A percentile compares a stretch with the other conserved stretches of the same genome.
Conservation (phyloP, 2,888 invertebrate species). For the Watsonalla binaria region DNA sequence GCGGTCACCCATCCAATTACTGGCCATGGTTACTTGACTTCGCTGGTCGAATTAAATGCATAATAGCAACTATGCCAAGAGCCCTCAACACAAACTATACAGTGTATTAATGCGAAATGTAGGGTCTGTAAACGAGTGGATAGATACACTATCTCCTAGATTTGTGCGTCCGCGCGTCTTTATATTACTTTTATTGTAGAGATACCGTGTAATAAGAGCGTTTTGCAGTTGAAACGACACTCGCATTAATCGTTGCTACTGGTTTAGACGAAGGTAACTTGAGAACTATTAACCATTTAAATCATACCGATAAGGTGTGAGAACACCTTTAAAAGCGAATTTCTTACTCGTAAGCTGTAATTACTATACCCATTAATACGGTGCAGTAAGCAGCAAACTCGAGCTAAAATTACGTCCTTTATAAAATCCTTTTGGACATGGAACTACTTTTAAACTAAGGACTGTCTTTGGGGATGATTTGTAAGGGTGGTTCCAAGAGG, state of each 20-base stretch:
- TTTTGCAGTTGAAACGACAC: slow-evolving; percentile 17
- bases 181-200: slow-evolving; percentile 44
- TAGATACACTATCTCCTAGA: slow-evolving; percentile 45
- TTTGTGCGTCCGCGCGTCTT: slow-evolving; percentile 36
- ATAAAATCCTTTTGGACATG: too few species aligned
- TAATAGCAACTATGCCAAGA: too few species aligned
- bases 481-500: too few species aligned
- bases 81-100: too few species aligned
- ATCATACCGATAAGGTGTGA: neutral
- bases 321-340: neutral
- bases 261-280: slow-evolving; percentile 7
- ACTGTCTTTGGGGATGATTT: neutral
- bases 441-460: neutral
- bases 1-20: too few species aligned
- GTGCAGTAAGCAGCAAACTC: neutral
- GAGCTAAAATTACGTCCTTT: neutral
- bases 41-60: too few species aligned
- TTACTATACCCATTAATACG: neutral
- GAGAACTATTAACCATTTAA: neutral
- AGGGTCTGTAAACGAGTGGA: slow-evolving; percentile 22
- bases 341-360: neutral
- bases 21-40: too few species aligned
- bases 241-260: slow-evolving; percentile 22
- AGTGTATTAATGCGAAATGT: slow-evolving; percentile 35
- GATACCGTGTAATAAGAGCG: slow-evolving; percentile 16